Conservation (phyloP, 37 sponge, comb jelly and placozoan genomes). For the Crambe crambe region DNA sequence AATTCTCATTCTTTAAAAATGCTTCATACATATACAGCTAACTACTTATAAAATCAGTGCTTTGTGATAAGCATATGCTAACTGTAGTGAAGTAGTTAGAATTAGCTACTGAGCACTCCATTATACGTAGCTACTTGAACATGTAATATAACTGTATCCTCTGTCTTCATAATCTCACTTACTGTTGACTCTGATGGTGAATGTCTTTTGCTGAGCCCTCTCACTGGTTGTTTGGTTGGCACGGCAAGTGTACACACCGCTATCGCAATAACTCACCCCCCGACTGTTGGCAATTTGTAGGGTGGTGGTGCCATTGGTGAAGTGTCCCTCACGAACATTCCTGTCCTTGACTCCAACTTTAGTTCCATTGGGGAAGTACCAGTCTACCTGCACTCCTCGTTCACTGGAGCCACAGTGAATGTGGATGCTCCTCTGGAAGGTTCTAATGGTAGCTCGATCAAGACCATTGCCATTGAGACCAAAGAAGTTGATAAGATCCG, state of each 20-base stretch:
- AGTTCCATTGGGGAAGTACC: slow-evolving; percentile 28
- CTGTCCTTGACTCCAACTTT: not conserved
- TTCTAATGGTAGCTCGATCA: not conserved
- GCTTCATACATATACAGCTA: too few relatives aligned
- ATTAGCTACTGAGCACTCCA: too few relatives aligned
- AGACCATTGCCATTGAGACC: slow-evolving; percentile 30
- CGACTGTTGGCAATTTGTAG: slow-evolving; percentile 24
- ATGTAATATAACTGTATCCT: too few relatives aligned
- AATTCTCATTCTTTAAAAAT: too few relatives aligned
- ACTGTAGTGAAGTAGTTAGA: too few relatives aligned
- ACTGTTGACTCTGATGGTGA: slow-evolving; percentile 25
- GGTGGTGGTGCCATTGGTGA: slow-evolving; percentile 20
- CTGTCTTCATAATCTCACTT: too few relatives aligned
- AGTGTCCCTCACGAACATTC: slow-evolving; percentile 11
- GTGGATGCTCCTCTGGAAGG: not conserved
- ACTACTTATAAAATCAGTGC: too few relatives aligned
- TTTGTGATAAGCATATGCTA: too few relatives aligned
- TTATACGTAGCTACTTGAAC: too few relatives aligned
- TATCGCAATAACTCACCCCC: slow-evolving; percentile 11
- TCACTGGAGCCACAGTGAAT: not conserved
- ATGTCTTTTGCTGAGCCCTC: not conserved
- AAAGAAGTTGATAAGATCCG: slow-evolving; percentile 17
- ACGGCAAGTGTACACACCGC: slow-evolving; percentile 23
- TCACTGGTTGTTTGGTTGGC: not conserved
- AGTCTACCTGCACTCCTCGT: not conserved